Conservation (phyloP, 2,888 invertebrate species). For the Volucella bombylans region DNA sequence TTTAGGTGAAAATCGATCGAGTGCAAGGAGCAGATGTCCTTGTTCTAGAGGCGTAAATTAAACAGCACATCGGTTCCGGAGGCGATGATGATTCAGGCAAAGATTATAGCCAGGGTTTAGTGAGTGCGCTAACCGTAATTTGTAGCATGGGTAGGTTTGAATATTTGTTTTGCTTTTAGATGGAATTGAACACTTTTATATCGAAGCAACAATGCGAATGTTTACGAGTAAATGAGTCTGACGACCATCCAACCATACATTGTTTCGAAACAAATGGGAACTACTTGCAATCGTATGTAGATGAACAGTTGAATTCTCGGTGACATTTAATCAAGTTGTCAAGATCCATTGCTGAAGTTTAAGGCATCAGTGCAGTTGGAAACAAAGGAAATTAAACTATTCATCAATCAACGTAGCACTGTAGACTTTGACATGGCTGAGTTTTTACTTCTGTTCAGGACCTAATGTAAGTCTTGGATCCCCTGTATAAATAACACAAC, state of each 20-base stretch:
- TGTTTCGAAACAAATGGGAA: constrained; percentile 87
- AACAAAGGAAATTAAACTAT: constrained; percentile 96
- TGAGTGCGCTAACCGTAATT: constrained; percentile 65
- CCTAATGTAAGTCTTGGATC: constrained; percentile 87
- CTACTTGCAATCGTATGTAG: constrained; percentile 94
- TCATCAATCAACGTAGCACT: constrained; percentile 97
- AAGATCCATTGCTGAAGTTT: constrained; percentile 96
- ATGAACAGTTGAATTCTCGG: constrained; percentile 94
- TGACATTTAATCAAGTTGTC: constrained; percentile 94
- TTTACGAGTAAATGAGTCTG: constrained; percentile 96
- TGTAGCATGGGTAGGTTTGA: not conserved
- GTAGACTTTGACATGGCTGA: constrained; percentile 98
- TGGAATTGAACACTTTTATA: constrained; percentile 94
- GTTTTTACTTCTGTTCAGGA: constrained; percentile 92
- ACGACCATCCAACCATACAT: constrained; percentile 93
- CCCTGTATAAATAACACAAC: too few relatives aligned
- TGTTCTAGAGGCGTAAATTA: constrained; percentile 93
- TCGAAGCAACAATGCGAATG: constrained; percentile 96
- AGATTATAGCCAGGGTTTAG: constrained; percentile 85
- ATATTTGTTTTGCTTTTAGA: constrained; percentile 84
- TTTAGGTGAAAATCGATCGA: constrained; percentile 90
- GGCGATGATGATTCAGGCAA: constrained; percentile 89
- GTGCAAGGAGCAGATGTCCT: constrained; percentile 94
- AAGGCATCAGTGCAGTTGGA: constrained; percentile 94
- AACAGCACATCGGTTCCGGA: constrained; percentile 88